Evolutionary conservation across 1,140 invertebrate species (phyloP), one percentile per base, ranked within the genome.

Genomic region (Dermatophagoides farinae): DNA sequence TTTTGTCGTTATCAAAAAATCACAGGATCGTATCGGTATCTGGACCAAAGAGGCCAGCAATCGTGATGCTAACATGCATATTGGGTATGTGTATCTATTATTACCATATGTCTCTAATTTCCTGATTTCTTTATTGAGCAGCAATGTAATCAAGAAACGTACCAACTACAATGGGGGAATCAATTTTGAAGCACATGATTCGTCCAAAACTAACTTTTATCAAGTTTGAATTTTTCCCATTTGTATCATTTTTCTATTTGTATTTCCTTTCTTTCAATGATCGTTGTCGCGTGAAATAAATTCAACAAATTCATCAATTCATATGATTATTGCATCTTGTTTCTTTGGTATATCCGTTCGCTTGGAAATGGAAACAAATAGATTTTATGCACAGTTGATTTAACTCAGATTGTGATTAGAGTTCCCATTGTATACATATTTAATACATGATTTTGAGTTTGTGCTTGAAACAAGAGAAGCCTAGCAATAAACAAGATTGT

Each of bases 31-130:
- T 51, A 61, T 64, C 23, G 40, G 61, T 38, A 44, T 64, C 40
- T 64, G 62, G 62, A 64, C 62, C 12, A 61, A 37, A 22, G 41
- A 61, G 25, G 57, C 41, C 14, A 52, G 55, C 14, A 40, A 61
- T 57, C 10, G 31, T 25, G 44, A 62, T 20, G 38, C 52, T 11
- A 44, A 62, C 14, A n/a, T 57, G 18, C 44, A 64, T 22, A 64
- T 64, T 37, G 62, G 59, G 62, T 64, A 51, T 40, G 40, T 46
- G 10, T 16, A 2, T 12, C 8, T 16, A 51, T 37, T 37, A 9
- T 52, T 52, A 16, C 22, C n/a, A 62, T n/a, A 1, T 41, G 43
- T 20, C 9, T 54, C 9, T 18, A 23, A n/a, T 61, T 43, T 53
- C 23, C 20, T 62, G 6, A 40, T 40, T 38, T 52, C 4, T 62